Evolutionary conservation across 2,888 invertebrate genomes (phyloP).

Genomic region (Suillia variegata): DNA sequence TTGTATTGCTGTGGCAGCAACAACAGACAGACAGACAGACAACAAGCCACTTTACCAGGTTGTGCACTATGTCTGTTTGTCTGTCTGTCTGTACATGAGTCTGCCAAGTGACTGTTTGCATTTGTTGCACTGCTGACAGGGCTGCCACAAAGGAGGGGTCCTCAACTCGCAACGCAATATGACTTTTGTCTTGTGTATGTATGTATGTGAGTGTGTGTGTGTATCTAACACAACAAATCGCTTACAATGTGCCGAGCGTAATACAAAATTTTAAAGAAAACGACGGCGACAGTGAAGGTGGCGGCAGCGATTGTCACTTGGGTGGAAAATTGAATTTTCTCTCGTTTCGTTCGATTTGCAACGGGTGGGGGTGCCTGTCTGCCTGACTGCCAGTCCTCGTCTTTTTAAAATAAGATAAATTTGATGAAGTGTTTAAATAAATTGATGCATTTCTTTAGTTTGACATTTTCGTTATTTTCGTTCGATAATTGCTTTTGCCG

Average conservation of each 20-base stretch:
- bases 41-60: neutral
- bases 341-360: conserved; percentile 33
- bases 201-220: no score
- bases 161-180: conserved; percentile 40
- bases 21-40: conserved; percentile 21
- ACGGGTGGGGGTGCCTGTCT: conserved; percentile 15
- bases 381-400: neutral
- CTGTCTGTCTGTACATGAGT: conserved; percentile 17
- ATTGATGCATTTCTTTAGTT: conserved; percentile 51
- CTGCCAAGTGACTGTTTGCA: conserved; percentile 25
- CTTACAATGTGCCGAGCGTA: conserved; percentile 35
- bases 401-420: conserved; percentile 33
- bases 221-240: conserved; percentile 43
- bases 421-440: conserved; percentile 53
- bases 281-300: conserved; percentile 57
- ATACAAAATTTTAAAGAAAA: conserved; percentile 45
- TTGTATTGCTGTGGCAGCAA: no score
- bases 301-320: conserved; percentile 52
- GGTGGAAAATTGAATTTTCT: conserved; percentile 53
- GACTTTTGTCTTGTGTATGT: conserved; percentile 32
- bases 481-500: no score
- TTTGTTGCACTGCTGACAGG: conserved; percentile 1
- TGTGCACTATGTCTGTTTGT: conserved; percentile 15
- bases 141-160: conserved; percentile 33
- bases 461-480: conserved; percentile 52